Evolutionary conservation across 1,140 invertebrate genomes (phyloP), one percentile per base, ranked within the genome.

Genomic region (Drosophila eugracilis): DNA sequence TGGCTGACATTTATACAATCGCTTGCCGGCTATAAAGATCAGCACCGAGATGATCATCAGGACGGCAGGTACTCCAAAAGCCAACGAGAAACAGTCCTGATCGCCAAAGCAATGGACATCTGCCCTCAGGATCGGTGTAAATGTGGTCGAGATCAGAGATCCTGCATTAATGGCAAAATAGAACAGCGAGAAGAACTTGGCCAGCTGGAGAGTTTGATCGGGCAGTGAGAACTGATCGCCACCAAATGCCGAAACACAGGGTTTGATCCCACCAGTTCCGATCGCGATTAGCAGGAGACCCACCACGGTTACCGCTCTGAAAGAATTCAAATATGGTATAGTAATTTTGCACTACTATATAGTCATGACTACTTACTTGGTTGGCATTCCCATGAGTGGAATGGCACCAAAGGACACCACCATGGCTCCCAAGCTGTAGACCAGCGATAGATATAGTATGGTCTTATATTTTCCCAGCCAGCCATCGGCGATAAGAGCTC

Each of bases 191-290:
- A 99, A 99, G 92, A 97, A 99, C 54, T 94, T 94, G 1, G 94
- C 94, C 36, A 98, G 92, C 84, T 97, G 94, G 62, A 92, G 92
- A 79, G 94, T 95, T 92, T 96, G 96, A 80, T 95, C 94, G 0
- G 97, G 70, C 48, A 74, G 15, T 6, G 58, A 26, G 92, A 98
- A 98, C 92, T 99, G 99, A 92, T 99, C 98, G 1, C 97, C 99
- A 17, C 99, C 99, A 92, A 99, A 99, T 0, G 98, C 96, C 0
- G 97, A 95, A 0, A 99, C 98, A 91, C 98, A 99, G 0, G 99
- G 98, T 91, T 99, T 99, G 84, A 99, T 99, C 0, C 98, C 97
- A 1, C 98, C 99, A 0, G 97, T 98, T 1, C 98, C 97, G 7
- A 98, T 60, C 2, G 97, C 97, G 69, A 99, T 97, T 7, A 98